phyloP scores from a whole-genome alignment of 2,888 invertebrate species.

The Microctonus brassicae region DNA sequence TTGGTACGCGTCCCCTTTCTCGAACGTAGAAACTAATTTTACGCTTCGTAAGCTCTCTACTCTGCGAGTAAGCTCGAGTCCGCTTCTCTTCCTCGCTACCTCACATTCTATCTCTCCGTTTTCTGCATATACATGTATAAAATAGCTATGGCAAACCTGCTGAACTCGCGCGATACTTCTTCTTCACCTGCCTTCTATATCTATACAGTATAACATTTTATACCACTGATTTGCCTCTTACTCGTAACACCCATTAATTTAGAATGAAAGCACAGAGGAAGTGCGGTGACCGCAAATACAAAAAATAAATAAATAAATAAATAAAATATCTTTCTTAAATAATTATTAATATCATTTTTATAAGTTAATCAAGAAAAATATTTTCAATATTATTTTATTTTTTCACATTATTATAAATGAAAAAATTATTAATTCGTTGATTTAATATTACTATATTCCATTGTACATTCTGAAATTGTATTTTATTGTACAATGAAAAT shows the following conservation, averaged over 20 bases:
- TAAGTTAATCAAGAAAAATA: too few species aligned
- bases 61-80: constrained; percentile 37
- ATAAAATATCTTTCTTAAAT: background rate
- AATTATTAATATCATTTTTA: background rate
- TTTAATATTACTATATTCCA: too few species aligned
- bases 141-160: constrained; percentile 42
- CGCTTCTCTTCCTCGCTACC: too few species aligned
- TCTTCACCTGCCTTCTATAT: constrained; percentile 33
- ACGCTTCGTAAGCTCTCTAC: constrained; percentile 49
- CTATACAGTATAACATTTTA: constrained; percentile 2
- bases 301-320: constrained; percentile 11
- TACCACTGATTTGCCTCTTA: constrained; percentile 30
- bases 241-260: constrained; percentile 19
- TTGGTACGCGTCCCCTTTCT: constrained; percentile 39
- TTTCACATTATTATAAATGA: too few species aligned
- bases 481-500: too few species aligned
- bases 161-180: constrained; percentile 42
- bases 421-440: too few species aligned
- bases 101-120: constrained; percentile 31
- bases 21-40: constrained; percentile 52
- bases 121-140: background rate
- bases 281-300: background rate
- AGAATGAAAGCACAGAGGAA: background rate
- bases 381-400: too few species aligned
- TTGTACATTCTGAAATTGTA: too few species aligned